Base-by-base conservation (phyloP, 92 coral and sea anemone species). In the Blastomussa wellsi region DNA sequence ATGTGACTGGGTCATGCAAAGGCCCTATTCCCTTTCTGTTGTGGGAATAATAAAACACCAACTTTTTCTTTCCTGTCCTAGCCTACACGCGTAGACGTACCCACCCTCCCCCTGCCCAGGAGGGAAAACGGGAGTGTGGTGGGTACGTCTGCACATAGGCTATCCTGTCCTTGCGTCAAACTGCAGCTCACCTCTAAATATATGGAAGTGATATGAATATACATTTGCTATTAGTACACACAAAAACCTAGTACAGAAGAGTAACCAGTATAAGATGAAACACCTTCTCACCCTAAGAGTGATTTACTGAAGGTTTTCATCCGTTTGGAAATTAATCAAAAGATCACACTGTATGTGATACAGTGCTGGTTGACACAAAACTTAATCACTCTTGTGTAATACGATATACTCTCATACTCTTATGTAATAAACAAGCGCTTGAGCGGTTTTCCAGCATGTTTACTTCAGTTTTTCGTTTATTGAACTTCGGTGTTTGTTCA, bases 221-320 rank as follows among this genome's bases (percentile, higher is more conserved):
- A 68, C 20, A 68, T 33, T 16, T 32, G 33, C 22, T 68, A 33
- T 10, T 13, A 32, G 73, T 10, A 11, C 20, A 19, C 39, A 68
- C 42, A 29, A 74, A 35, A 19, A 52, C 16, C 55, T 13, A 77
- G n/a, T 29, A 52, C 64, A 33, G 65, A 77, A 53, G 68, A 60
- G 82, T 48, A 57, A 78, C 71, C 69, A 78, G 37, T 14, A 37
- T 12, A 35, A 24, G 62, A 79, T 28, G 37, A 71, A 69, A 53
- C n/a, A 22, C 86, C 86, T 82, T 82, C 86, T 70, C 86, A 82
- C 86, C 71, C 70, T 35, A 52, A 32, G 29, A 52, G 86, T 82
- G 86, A 71, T 82, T 82, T 82, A 28, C 86, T 82, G 86, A 53
- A 82, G 78, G 86, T 52, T 82, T 71, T 41, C 37, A 31, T 5